Conservation (phyloP, 1,140 invertebrate species). For the Drosophila busckii region DNA sequence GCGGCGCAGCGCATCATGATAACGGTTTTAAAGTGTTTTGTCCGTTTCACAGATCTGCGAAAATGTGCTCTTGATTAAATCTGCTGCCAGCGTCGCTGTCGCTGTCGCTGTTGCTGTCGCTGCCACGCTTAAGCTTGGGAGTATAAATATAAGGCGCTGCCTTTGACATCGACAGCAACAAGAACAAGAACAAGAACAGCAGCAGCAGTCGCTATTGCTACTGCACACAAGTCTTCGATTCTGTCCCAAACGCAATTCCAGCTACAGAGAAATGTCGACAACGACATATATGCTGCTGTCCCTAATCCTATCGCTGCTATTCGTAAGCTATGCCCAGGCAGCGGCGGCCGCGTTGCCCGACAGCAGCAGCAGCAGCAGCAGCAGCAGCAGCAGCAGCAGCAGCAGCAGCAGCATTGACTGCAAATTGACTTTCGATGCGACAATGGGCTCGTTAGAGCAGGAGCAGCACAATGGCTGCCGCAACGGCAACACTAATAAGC, state of each 20-base stretch:
- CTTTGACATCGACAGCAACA: slow-evolving; percentile 6
- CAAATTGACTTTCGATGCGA: slow-evolving; percentile 71
- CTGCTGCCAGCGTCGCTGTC: slow-evolving; percentile 21
- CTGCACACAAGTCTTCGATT: neutral
- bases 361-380: slow-evolving; percentile 4
- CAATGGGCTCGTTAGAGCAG: slow-evolving; percentile 70
- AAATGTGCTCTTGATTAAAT: slow-evolving; percentile 44
- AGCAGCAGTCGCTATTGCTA: too few relatives aligned
- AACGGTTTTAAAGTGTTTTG: slow-evolving; percentile 8
- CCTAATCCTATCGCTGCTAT: slow-evolving; percentile 24
- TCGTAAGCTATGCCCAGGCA: slow-evolving; percentile 21
- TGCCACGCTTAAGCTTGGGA: slow-evolving; percentile 9
- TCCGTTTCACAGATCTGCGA: neutral
- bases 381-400: neutral
- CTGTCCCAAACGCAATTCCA: slow-evolving; percentile 30
- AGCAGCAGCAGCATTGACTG: slow-evolving; percentile 45
- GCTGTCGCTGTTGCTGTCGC: neutral
- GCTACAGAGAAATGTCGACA: slow-evolving; percentile 15
- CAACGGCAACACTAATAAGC: slow-evolving; percentile 43
- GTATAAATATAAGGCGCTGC: slow-evolving; percentile 60
- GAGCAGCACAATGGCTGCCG: slow-evolving; percentile 28
- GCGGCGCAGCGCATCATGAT: slow-evolving; percentile 29
- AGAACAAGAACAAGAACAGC: slow-evolving; percentile 1
- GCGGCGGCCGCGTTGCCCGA: neutral
- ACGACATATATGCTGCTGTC: slow-evolving; percentile 14